Conservation (phyloP, 2,888 invertebrate genomes). For the Phaonia tiefii region DNA sequence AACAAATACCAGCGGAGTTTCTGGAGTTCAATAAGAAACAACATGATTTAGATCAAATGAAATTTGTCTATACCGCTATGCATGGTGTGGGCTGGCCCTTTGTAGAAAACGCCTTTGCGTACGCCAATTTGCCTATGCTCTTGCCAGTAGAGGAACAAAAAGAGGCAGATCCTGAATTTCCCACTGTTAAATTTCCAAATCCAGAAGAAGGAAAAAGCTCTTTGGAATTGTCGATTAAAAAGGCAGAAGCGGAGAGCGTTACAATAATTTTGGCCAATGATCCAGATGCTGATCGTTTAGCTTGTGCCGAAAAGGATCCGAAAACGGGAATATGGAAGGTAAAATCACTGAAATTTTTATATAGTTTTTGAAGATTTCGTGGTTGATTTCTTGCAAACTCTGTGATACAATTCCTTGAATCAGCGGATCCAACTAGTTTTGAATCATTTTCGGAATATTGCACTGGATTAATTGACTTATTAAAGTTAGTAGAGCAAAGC, state of each 20-base stretch:
- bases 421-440: too few species aligned
- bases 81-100: conserved; percentile 96
- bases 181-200: conserved; percentile 98
- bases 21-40: conserved; percentile 81
- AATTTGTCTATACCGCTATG: conserved; percentile 96
- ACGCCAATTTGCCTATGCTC: conserved; percentile 85
- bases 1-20: conserved; percentile 82
- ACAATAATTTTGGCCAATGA: conserved; percentile 96
- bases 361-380: too few species aligned
- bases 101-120: conserved; percentile 87
- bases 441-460: too few species aligned
- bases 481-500: too few species aligned
- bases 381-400: too few species aligned
- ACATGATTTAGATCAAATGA: conserved; percentile 80
- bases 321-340: conserved; percentile 73
- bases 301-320: conserved; percentile 91
- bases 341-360: too few species aligned
- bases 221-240: conserved; percentile 87
- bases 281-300: conserved; percentile 98
- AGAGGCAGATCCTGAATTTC: conserved; percentile 96
- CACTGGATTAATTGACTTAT: too few species aligned
- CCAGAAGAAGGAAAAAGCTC: conserved; percentile 97
- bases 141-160: conserved; percentile 84
- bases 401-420: too few species aligned
- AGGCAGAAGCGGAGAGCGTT: conserved; percentile 87